A percentile compares a stretch with the other conserved stretches of the same genome.
Conservation (phyloP, 2,113 vertebrate genomes). For the Philantomba maxwellii region DNA sequence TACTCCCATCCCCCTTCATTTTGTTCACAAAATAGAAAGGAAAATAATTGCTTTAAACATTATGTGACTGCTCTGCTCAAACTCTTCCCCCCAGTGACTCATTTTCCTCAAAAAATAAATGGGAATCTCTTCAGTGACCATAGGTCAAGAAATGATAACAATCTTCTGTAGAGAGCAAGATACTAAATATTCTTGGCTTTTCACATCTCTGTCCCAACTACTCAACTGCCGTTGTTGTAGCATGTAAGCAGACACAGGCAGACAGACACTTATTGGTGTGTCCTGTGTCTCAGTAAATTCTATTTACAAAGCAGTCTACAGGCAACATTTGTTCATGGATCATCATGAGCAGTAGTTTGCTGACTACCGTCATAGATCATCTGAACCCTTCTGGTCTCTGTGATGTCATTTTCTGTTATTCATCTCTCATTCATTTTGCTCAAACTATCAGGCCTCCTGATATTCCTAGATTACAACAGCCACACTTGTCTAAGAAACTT, state of each 20-base stretch:
- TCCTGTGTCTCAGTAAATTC: neutral
- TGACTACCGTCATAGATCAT: neutral
- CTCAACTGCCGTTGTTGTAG: neutral
- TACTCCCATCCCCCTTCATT: neutral
- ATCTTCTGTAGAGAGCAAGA: neutral
- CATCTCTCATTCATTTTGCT: neutral
- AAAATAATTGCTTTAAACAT: neutral
- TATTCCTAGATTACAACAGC: neutral
- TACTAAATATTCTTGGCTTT: neutral
- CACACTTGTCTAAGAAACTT: neutral
- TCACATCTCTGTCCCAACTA: neutral
- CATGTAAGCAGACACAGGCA: neutral
- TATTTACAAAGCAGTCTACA: neutral
- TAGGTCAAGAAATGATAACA: neutral
- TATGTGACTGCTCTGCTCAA: neutral
- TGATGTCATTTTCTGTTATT: neutral
- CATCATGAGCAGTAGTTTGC: neutral
- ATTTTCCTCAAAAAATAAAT: neutral
- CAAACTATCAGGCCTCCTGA: neutral
- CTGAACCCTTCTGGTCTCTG: neutral
- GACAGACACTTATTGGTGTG: neutral
- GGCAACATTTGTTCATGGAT: neutral
- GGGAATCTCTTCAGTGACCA: neutral
- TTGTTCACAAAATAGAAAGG: neutral
- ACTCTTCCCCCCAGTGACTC: neutral